phyloP scores from a whole-genome alignment of 2,797 vertebrate genomes.

The Pogonophryne albipinna region DNA sequence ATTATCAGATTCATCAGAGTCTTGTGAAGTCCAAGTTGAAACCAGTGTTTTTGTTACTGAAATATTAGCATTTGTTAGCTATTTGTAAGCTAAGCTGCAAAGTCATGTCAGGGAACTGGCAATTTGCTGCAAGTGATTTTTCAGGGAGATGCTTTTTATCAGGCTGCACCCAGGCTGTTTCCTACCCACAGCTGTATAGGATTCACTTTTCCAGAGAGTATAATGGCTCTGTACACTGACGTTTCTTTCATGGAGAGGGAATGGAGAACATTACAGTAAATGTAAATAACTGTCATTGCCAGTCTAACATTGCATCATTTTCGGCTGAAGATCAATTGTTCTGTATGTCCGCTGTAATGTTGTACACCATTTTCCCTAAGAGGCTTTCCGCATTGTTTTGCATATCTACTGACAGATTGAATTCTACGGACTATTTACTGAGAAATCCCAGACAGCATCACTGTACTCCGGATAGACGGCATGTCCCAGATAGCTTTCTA shows the following conservation, averaged over 20 bases:
- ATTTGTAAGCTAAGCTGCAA: constrained; percentile 8
- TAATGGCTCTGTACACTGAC: constrained; percentile 14
- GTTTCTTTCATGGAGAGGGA: neutral
- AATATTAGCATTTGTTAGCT: constrained; percentile 11
- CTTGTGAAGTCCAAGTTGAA: constrained; percentile 5
- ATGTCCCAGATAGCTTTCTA: neutral
- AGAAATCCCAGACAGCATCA: constrained; percentile 7
- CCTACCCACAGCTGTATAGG: constrained; percentile 3
- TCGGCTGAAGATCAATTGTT: constrained; percentile 43
- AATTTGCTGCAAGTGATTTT: constrained; percentile 37
- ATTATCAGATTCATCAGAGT: constrained; percentile 24
- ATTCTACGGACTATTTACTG: constrained; percentile 10
- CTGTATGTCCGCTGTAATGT: constrained; percentile 56
- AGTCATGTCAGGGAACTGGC: constrained; percentile 18
- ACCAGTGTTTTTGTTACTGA: constrained; percentile 20
- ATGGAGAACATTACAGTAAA: constrained; percentile 1
- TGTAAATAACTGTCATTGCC: constrained; percentile 60
- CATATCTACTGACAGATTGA: constrained; percentile 51
- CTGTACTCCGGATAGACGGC: constrained; percentile 10
- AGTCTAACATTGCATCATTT: constrained; percentile 40
- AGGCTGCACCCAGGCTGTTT: constrained; percentile 18
- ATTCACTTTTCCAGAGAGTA: constrained; percentile 14
- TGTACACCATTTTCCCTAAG: constrained; percentile 26
- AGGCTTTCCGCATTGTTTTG: constrained; percentile 35
- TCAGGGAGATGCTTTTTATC: constrained; percentile 45